Evolutionary conservation across 2,888 invertebrate genomes (phyloP).

Genomic region (Noctua janthina): DNA sequence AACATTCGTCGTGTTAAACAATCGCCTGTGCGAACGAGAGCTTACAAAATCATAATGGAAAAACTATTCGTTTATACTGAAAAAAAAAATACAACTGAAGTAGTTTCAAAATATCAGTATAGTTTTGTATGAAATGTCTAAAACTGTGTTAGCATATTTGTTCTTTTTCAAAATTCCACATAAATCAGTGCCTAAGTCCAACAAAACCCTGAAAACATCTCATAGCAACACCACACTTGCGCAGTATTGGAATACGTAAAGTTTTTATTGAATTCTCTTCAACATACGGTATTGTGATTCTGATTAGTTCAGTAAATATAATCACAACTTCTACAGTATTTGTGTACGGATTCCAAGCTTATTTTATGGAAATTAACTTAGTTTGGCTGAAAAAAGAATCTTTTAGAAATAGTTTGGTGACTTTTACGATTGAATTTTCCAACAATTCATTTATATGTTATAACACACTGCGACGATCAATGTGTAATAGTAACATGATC

Average conservation of each 20-base stretch:
- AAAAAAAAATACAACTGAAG: neutral
- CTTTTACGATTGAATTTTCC: neutral
- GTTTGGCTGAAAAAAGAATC: neutral
- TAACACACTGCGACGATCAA: neutral
- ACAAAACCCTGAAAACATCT: neutral
- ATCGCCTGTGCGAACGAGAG: neutral
- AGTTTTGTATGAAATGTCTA: neutral
- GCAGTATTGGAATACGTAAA: slow-evolving; percentile 19
- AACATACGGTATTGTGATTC: slow-evolving; percentile 34
- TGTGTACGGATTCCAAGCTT: neutral
- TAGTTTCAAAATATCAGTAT: neutral
- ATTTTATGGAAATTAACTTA: slow-evolving; percentile 3
- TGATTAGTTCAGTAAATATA: slow-evolving; percentile 24
- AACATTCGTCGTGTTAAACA: neutral
- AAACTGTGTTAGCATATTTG: neutral
- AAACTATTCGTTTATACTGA: neutral
- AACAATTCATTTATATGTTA: neutral
- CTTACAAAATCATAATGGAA: neutral
- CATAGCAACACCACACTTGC: neutral
- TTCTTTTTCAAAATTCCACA: neutral
- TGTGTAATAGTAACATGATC: neutral
- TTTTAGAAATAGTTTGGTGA: neutral
- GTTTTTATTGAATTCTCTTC: slow-evolving; percentile 39
- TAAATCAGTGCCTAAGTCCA: neutral
- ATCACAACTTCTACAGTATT: slow-evolving; percentile 16